Evolutionary conservation across 2,113 vertebrate genomes (phyloP).

Genomic region (Oreochromis tanganicae): DNA sequence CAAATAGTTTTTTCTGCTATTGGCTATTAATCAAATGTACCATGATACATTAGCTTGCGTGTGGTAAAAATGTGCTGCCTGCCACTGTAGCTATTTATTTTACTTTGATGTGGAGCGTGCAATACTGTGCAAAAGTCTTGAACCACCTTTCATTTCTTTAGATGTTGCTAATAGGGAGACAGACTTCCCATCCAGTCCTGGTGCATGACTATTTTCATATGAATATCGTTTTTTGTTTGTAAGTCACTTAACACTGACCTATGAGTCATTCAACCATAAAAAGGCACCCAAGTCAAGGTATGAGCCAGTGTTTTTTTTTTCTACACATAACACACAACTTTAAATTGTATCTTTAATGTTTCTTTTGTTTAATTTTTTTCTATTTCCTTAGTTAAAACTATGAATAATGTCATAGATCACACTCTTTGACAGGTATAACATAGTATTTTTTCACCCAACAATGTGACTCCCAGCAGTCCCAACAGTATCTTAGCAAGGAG

Average conservation of each 20-base stretch:
- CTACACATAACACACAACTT: not conserved
- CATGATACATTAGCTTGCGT: constrained; percentile 11
- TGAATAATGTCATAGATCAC: not conserved
- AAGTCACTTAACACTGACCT: not conserved
- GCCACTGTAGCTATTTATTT: not conserved
- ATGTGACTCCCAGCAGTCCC: not conserved
- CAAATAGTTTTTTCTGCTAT: not conserved
- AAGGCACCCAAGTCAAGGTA: not conserved
- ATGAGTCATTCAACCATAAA: not conserved
- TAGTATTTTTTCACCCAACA: not conserved
- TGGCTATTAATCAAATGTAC: constrained; percentile 28
- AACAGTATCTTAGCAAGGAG: not conserved
- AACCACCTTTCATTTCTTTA: not conserved
- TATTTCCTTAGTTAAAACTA: not conserved
- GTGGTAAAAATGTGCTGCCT: not conserved
- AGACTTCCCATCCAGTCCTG: not conserved
- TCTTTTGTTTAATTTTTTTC: not conserved
- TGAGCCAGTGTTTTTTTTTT: not conserved
- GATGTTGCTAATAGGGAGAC: not conserved
- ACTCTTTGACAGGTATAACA: not conserved
- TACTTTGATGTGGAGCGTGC: not conserved
- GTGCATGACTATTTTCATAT: not conserved
- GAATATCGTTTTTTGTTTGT: not conserved
- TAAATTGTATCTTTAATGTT: not conserved
- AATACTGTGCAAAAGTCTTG: not conserved